Conservation (phyloP, 2,797 vertebrate genomes). For the Pangasius larnaudii region DNA sequence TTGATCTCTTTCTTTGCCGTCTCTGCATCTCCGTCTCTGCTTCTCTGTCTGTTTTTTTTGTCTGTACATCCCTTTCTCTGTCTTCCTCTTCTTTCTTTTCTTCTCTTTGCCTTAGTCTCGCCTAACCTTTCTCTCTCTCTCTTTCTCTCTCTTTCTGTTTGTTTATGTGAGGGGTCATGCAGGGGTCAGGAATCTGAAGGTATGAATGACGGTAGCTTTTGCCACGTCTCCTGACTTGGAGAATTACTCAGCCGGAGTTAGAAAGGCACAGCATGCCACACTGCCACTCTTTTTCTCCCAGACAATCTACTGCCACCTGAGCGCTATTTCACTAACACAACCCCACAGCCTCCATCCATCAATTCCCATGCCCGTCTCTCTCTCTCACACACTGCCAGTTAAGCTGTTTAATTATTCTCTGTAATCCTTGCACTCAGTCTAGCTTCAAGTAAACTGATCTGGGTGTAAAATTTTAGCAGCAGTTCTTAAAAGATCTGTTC, state of each 20-base stretch:
- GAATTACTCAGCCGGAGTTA: background rate
- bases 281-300: background rate
- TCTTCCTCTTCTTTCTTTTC: background rate
- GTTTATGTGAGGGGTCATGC: background rate
- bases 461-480: background rate
- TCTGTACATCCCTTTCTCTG: background rate
- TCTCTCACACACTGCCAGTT: background rate
- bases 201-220: background rate
- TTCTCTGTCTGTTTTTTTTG: background rate
- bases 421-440: constrained; percentile 39
- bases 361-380: background rate
- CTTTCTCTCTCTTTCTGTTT: background rate
- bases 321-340: background rate
- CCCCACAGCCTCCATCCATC: background rate
- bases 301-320: constrained; percentile 18
- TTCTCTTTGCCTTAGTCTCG: background rate
- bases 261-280: background rate
- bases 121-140: background rate
- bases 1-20: background rate
- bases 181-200: constrained; percentile 12
- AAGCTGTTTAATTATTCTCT: constrained; percentile 41
- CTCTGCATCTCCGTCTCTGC: background rate
- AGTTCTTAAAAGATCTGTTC: background rate
- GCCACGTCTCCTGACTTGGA: constrained; percentile 5
- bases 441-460: background rate